Base-by-base conservation (phyloP, 1,140 invertebrate species). In the Papilio aristodemus region DNA sequence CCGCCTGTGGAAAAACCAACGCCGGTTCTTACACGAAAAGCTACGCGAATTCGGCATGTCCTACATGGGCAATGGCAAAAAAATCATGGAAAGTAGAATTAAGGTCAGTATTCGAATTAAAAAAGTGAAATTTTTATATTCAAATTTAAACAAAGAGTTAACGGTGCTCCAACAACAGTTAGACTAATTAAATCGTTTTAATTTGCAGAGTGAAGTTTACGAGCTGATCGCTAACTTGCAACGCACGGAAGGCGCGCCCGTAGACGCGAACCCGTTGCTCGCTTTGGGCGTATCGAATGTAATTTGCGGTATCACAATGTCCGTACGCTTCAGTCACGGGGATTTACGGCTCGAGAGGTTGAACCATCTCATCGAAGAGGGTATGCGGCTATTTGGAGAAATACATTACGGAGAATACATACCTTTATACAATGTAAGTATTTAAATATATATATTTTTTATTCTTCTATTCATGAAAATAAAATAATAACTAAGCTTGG, bases 31-130 rank as follows among this genome's bases (percentile, higher is more conserved):
- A 11, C 96, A 99, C 77, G 95, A 97, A 71, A 95, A 97, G 68
- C 92, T 99, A 1, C 93, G 97, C 36, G 94, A 96, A 76, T 97
- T 99, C 74, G 98, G 98, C 10, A 97, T 98, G 95, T 97, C 96
- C 67, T 95, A 95, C 81, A 93, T 95, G 87, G 95, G 95, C 36
- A 93, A 93, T 54, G 95, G 96, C 32, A 96, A 96, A 79, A 94
- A 95, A 76, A 93, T 95, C 70, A 96, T 98, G 95, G 96, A 98
- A 86, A 93, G 93, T 14, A 94, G 95, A 85, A 98, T 99, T 71
- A 97, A 95, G 95, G 96, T 77, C 71, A 8, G 68, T 81, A 67
- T 46, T 11, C n/a, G 22, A 69, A 27, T 41, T n/a, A 27, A 46
- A 37, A 19, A 22, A 41, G 50, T 67, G 25, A 62, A 69, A 58